Evolutionary conservation across 2,797 vertebrate genomes (phyloP).

Genomic region (Toxotes lorentzi): DNA sequence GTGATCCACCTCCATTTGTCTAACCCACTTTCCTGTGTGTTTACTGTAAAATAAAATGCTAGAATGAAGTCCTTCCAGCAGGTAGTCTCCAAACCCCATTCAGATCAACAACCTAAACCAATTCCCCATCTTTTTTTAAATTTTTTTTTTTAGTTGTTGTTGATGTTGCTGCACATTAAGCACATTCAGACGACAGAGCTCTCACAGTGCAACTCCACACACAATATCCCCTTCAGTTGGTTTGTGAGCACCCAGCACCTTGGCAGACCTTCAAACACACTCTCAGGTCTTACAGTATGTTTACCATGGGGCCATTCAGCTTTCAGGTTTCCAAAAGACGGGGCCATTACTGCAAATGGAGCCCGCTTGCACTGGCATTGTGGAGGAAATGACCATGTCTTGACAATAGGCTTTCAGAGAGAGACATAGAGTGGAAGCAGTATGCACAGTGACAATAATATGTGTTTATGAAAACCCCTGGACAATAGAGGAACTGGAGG

Average conservation of each 20-base stretch:
- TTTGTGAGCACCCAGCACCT: conserved; percentile 48
- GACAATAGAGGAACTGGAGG: conserved; percentile 71
- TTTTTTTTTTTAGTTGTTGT: not conserved
- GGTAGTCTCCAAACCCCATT: conserved; percentile 26
- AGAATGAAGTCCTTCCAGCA: not conserved
- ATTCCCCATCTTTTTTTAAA: conserved; percentile 22
- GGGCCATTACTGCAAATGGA: conserved; percentile 77
- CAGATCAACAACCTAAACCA: conserved; percentile 27
- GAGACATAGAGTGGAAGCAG: conserved; percentile 60
- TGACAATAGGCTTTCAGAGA: conserved; percentile 77
- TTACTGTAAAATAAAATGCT: not conserved
- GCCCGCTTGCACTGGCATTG: conserved; percentile 73
- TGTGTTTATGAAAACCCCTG: conserved; percentile 78
- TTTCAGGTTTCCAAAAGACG: conserved; percentile 63
- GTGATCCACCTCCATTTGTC: not conserved
- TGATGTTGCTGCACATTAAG: conserved; percentile 20
- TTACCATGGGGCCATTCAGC: conserved; percentile 69
- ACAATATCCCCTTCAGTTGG: conserved; percentile 49
- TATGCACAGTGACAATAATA: conserved; percentile 70
- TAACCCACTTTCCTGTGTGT: not conserved
- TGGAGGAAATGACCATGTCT: conserved; percentile 77
- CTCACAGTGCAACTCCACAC: conserved; percentile 24
- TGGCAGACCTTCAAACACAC: conserved; percentile 74
- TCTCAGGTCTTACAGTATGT: conserved; percentile 71
- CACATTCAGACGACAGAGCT: conserved; percentile 22